Percentiles rank a stretch among this genome's conserved stretches.
These are phyloP conservation scores for Pollachius pollachius DNA, from an alignment of 2,113 vertebrate species.

Conservation along the genomic window DNA sequence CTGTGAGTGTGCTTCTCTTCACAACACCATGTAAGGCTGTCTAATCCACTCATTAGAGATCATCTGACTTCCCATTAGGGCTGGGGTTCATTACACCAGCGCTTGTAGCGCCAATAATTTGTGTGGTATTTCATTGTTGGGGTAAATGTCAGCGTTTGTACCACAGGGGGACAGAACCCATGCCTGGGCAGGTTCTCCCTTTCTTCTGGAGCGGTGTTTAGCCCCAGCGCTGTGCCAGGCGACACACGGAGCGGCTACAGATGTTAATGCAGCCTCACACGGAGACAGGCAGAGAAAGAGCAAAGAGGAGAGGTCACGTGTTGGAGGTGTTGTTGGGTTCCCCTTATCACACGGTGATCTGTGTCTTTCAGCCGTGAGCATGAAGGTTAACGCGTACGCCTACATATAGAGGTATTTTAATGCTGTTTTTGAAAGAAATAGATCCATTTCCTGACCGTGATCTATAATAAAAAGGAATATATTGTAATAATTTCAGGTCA, in stretches of 20 bases:
- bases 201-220: conserved; percentile 7
- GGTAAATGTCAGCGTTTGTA: conserved; percentile 23
- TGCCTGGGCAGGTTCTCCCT: conserved; percentile 4
- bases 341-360: too few relatives aligned
- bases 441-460: too few relatives aligned
- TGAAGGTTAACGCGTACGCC: too few relatives aligned
- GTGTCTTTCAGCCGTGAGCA: too few relatives aligned
- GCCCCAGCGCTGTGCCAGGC: conserved; percentile 1
- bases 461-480: too few relatives aligned
- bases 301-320: too few relatives aligned
- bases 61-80: conserved; percentile 32
- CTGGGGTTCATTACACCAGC: conserved; percentile 20
- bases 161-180: conserved; percentile 11
- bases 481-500: too few relatives aligned
- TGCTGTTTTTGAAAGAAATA: too few relatives aligned
- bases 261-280: conserved; percentile 27
- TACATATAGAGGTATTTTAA: too few relatives aligned
- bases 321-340: too few relatives aligned
- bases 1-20: neutral
- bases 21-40: conserved; percentile 28
- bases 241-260: conserved; percentile 8
- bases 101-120: conserved; percentile 9
- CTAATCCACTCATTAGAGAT: conserved; percentile 28
- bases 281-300: conserved; percentile 33
- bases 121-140: conserved; percentile 31